These are phyloP conservation scores for Mimas tiliae DNA, from an alignment of 2,888 invertebrate species.

Conservation along the genomic window DNA sequence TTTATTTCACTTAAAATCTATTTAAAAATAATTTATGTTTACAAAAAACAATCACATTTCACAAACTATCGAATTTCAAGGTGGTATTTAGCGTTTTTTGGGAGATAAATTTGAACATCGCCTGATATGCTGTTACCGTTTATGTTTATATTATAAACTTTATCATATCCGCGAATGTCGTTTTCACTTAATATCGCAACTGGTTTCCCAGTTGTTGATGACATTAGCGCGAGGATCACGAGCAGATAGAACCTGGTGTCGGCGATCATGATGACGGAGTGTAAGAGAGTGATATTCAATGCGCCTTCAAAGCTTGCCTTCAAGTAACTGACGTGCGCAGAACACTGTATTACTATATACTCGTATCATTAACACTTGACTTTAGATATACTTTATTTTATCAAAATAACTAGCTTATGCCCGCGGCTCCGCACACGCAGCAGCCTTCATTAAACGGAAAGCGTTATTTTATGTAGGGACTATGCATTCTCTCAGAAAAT, in stretches of 20 bases:
- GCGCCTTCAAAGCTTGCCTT: not conserved
- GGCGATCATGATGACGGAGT: not conserved
- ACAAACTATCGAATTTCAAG: not conserved
- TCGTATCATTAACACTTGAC: too few species aligned
- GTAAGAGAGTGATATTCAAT: not conserved
- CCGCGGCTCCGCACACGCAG: too few species aligned
- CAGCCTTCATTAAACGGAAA: too few species aligned
- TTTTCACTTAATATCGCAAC: not conserved
- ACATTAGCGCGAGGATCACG: not conserved
- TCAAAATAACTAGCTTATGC: too few species aligned
- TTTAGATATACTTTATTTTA: too few species aligned
- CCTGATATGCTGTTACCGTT: not conserved
- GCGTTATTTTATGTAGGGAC: too few species aligned
- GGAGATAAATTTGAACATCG: not conserved
- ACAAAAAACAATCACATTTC: not conserved
- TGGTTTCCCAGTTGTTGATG: not conserved
- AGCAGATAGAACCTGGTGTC: not conserved
- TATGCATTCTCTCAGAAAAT: too few species aligned
- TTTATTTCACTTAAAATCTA: too few species aligned
- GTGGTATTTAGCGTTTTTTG: too few species aligned
- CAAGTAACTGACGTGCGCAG: too few species aligned
- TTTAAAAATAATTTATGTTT: not conserved
- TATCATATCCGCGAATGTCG: not conserved
- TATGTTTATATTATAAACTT: not conserved
- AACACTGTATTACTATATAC: too few species aligned